Evolutionary conservation across 2,888 invertebrate genomes (phyloP), one percentile per base, ranked within the genome.

Genomic region (Cephus rjabovi): DNA sequence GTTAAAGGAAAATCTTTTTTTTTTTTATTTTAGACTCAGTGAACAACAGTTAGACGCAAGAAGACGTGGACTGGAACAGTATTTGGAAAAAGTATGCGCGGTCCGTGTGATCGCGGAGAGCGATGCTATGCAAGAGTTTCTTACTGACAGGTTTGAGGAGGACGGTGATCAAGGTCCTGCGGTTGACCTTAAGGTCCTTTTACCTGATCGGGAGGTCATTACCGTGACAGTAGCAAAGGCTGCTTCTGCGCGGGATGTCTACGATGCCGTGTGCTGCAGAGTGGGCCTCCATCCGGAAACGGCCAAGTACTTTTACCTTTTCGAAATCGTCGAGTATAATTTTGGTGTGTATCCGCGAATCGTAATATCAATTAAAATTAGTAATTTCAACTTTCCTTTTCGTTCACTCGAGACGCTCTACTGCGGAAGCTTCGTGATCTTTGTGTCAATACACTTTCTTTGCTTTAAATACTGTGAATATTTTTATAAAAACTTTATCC

Each of bases 11-110:
- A 56, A 37, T 1, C 37, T 31, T 30, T 1, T 6, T 70, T 1
- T 23, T 30, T 78, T 77, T 75, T 75, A 75, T 69, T 23, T 76
- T 79, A 93, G 93, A 80, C 90, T 99, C 87, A 98, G 97, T 90
- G 99, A 99, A 89, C 99, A 99, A 90, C 99, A 99, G 91, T 92
- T 99, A 81, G 99, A 99, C 92, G 95, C 97, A 0, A 94, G 99
- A 80, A 94, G 99, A 82, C 94, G 99, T 84, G 98, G 98, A 1
- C 93, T 99, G 74, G 99, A 99, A 92, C 98, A 98, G 92, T 99
- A 99, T 93, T 93, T 99, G 90, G 99, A 99, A 92, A 98, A 98
- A 93, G 97, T 99, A 0, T 99, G 99, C 93, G 98, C 99, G 11
- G 98, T 99, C 30, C 94, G 99, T 69, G 99, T 99, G 40, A 98